Base-by-base conservation (phyloP, 2,797 vertebrate genomes). In the Peromyscus nudipes region DNA sequence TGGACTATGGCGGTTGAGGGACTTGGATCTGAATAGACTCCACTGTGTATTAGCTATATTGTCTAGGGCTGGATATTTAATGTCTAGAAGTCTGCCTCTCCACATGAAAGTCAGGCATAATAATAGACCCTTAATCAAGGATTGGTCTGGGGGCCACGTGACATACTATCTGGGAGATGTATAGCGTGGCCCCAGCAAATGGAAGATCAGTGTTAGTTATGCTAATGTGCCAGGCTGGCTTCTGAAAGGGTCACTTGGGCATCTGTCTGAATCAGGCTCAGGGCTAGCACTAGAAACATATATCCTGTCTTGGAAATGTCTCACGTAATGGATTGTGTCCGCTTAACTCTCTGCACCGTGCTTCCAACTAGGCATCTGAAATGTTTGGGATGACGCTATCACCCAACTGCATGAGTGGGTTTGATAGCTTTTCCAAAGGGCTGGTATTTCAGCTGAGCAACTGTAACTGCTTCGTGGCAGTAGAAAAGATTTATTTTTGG, bases 401-500 rank as follows among this genome's bases (percentile, higher is more conserved):
- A 89, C 95, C 69, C 96, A 73, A 31, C 92, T 96, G 97, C 97
- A 92, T 89, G 98, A 97, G 95, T 84, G 94, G 57, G 43, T 97
- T 96, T 97, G 97, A 96, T 97, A 91, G 97, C 96, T 96, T 98
- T 98, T 96, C 92, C 89, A 67, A 96, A 94, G 85, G 82, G 92
- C 92, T 95, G 95, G 88, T 89, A 92, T 96, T 97, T 97, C 92
- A 49, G 73, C 84, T 94, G 96, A 92, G 95, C 82, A 93, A 96
- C 93, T 97, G 93, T 92, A 96, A 97, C 96, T 91, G 90, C 94
- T 96, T 88, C n/a, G 2, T 77, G 82, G 94, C 92, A 62, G 84
- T 93, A 96, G 87, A 91, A 95, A 89, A 97, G 96, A 96, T 97
- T 97, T 96, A 96, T 95, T 93, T 90, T 96, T 75, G 77, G 92